phyloP scores from a whole-genome alignment of 2,113 vertebrate genomes.

The Crypturellus undulatus region DNA sequence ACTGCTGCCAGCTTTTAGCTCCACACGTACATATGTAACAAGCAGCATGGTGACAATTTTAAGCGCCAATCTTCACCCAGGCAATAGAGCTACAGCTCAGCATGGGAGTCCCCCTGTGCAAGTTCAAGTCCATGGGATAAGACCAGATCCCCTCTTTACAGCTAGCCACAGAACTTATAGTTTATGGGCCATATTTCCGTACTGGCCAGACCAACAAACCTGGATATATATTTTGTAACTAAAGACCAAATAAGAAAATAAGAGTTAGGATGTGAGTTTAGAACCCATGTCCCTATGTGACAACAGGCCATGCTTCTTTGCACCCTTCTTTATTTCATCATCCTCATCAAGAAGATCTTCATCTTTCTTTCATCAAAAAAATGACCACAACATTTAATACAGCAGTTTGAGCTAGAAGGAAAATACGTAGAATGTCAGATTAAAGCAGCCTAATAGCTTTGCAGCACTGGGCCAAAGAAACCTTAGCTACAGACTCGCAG shows the following conservation, averaged over 20 bases:
- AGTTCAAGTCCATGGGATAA: neutral
- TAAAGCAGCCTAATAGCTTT: neutral
- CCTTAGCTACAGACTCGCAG: neutral
- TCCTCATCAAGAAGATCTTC: too few species aligned
- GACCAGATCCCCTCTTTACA: neutral
- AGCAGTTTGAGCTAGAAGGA: neutral
- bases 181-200: neutral
- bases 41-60: neutral
- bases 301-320: neutral
- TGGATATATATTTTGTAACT: neutral
- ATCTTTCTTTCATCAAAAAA: neutral
- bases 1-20: conserved; percentile 47
- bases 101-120: neutral
- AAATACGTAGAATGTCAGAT: neutral
- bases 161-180: neutral
- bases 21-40: neutral
- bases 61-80: neutral
- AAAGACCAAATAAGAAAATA: neutral
- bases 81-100: neutral
- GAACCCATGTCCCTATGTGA: neutral
- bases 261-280: rapidly evolving
- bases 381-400: neutral
- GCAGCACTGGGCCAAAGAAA: neutral
- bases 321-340: neutral
- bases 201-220: neutral